Conservation (phyloP, 2,888 invertebrate genomes). For the Eulithis testata region DNA sequence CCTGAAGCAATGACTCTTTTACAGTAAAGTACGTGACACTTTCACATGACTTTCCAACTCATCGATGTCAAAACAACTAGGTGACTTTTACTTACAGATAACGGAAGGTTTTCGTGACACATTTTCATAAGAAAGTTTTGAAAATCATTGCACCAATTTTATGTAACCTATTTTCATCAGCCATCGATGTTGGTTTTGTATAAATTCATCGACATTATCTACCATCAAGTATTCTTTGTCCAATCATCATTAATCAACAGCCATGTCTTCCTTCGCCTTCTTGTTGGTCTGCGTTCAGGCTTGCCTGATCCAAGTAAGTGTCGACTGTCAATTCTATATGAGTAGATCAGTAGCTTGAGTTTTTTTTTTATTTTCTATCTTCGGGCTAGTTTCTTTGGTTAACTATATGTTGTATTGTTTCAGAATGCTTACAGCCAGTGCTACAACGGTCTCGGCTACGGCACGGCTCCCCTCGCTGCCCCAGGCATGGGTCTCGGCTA, state of each 20-base stretch:
- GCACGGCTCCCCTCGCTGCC: conserved; percentile 10
- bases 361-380: background rate
- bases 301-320: conserved; percentile 54
- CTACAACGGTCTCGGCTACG: conserved; percentile 11
- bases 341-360: background rate
- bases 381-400: background rate
- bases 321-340: background rate
- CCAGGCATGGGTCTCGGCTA: conserved; percentile 17
- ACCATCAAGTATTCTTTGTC: conserved; percentile 8
- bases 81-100: conserved; percentile 17
- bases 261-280: conserved; percentile 49
- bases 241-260: conserved; percentile 13
- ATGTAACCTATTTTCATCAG: conserved; percentile 6
- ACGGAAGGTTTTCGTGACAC: background rate
- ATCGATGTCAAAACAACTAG: conserved; percentile 14
- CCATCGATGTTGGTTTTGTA: background rate
- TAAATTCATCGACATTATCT: background rate
- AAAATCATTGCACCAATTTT: conserved; percentile 4
- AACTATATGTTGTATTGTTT: conserved; percentile 2
- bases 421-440: conserved; percentile 29
- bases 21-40: conserved; percentile 16
- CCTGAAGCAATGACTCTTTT: conserved; percentile 4
- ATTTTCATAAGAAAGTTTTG: background rate
- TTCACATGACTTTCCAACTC: background rate
- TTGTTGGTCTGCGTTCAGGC: conserved; percentile 54